Evolutionary conservation across 2,888 invertebrate species (phyloP).

Genomic region (Drosophila engyochracea): DNA sequence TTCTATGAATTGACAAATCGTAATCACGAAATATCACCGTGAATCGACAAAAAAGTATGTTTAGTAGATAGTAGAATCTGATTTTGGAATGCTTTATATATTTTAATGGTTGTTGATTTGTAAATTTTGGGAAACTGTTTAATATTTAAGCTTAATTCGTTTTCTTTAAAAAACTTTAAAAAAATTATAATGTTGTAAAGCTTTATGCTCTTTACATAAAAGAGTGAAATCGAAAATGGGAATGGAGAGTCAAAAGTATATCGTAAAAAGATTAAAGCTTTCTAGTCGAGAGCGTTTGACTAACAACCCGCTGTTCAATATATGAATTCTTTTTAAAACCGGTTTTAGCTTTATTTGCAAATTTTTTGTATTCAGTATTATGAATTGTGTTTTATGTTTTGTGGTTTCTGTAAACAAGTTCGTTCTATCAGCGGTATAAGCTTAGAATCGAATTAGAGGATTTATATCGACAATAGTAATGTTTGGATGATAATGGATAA

Average conservation of each 20-base stretch:
- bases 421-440: background rate
- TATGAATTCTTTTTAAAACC: background rate
- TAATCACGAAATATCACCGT: background rate
- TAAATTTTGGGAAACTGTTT: background rate
- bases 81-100: background rate
- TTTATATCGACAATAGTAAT: background rate
- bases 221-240: background rate
- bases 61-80: background rate
- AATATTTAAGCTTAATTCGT: background rate
- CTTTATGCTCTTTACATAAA: background rate
- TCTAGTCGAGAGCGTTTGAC: background rate
- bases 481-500: background rate
- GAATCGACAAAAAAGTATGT: background rate
- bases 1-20: accelerated
- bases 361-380: no score
- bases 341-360: background rate
- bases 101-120: background rate
- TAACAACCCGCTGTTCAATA: background rate
- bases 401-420: no score
- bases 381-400: no score
- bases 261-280: background rate
- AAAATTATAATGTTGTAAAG: background rate
- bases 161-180: background rate
- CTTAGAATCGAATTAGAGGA: no score
- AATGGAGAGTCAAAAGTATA: background rate